Base-by-base conservation (phyloP, 2,888 invertebrate genomes). In the Agrochola lychnidis region DNA sequence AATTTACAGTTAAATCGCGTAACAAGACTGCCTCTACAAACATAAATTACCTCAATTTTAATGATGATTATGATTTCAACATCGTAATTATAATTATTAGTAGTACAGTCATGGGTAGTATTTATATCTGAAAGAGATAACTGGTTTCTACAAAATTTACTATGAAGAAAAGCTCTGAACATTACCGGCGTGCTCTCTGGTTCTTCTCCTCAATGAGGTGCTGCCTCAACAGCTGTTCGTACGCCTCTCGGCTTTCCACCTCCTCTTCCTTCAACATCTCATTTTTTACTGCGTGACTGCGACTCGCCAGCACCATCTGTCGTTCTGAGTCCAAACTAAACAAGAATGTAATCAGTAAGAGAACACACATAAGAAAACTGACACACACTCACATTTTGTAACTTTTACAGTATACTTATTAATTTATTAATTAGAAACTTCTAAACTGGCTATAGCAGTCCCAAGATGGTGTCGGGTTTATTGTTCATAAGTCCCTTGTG, bases 161-260 rank as follows among this genome's bases (percentile, higher is more conserved):
- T 51, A 51, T 14, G 22, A 42, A 25, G 4, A 40, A 76, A 30
- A 14, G 0, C 12, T 66, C 4, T 53, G 45, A 56, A 51, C 36
- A 64, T 53, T 80, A 96, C 97, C 96, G 93, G 83, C 97, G 96
- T 0, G 94, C 94, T 78, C 97, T 94, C 72, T 97, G 93, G 56
- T 92, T 93, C 84, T 97, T 97, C 88, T 97, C 97, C 0, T 96
- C 94, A 1, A 91, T 87, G 2, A 97, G 87, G 90, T 97, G 95
- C 4, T 91, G 86, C 53, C 91, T 93, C 30, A 97, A 89, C n/a
- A 97, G 83, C 6, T 83, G 88, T 53, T 97, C 94, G 80, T 97
- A 97, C 14, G 94, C 91, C 0, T 95, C 94, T 3, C 91, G 92
- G 7, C 91, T 90, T 48, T 95, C 95, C 2, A 94, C 89, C 48